Percentiles rank a stretch among this genome's conserved stretches.
These are phyloP conservation scores for Anabas testudineus DNA, from an alignment of 2,797 vertebrate genomes.

Conservation along the genomic window DNA sequence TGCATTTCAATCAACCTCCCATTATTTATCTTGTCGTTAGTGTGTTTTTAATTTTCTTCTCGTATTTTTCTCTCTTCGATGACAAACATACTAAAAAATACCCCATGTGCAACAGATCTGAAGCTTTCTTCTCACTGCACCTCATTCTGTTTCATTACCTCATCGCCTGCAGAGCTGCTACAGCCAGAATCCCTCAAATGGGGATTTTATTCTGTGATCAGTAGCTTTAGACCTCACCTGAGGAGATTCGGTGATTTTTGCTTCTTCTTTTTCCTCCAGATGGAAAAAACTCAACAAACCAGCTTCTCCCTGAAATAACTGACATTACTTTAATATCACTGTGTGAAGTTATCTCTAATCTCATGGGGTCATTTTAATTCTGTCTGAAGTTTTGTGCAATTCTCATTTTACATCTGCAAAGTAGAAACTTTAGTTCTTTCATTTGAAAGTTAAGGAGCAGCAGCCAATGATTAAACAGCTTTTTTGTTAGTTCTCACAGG, in stretches of 20 bases:
- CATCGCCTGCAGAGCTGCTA: slow-evolving; percentile 12
- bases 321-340: too few species aligned
- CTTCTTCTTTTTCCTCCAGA: not conserved
- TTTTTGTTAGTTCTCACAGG: too few species aligned
- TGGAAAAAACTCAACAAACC: slow-evolving; percentile 12
- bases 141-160: slow-evolving; percentile 24
- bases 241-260: slow-evolving; percentile 12
- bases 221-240: not conserved
- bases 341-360: too few species aligned
- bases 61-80: not conserved
- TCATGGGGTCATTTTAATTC: too few species aligned
- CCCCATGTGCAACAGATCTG: too few species aligned
- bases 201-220: slow-evolving; percentile 6
- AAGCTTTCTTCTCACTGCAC: not conserved
- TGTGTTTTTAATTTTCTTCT: not conserved
- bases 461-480: too few species aligned
- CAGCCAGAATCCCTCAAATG: slow-evolving; percentile 13
- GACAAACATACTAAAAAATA: not conserved
- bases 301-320: too few species aligned
- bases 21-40: not conserved
- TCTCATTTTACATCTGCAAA: too few species aligned
- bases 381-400: too few species aligned
- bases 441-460: too few species aligned
- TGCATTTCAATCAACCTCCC: not conserved
- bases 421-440: too few species aligned